phyloP scores from a whole-genome alignment of 2,797 vertebrate species.

The Salarias fasciatus region DNA sequence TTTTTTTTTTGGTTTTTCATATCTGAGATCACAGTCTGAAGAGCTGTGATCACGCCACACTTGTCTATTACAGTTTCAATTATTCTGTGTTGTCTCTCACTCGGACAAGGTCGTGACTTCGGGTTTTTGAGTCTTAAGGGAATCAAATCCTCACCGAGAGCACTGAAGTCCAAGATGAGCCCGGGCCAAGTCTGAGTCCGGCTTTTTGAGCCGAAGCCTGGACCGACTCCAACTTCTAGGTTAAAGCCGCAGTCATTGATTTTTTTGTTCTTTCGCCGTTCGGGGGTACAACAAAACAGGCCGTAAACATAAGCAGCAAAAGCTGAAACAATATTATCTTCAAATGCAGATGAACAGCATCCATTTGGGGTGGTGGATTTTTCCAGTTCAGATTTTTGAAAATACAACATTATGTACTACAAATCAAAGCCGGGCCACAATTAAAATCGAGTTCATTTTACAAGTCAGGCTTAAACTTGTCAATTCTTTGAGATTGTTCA shows the following conservation, averaged over 20 bases:
- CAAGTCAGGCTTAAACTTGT: too few species aligned
- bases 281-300: neutral
- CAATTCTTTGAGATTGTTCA: too few species aligned
- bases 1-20: neutral
- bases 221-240: neutral
- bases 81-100: neutral
- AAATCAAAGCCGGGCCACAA: too few species aligned
- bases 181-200: neutral
- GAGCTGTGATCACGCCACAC: neutral
- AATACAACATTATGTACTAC: too few species aligned
- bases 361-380: neutral
- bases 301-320: neutral
- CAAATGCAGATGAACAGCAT: neutral
- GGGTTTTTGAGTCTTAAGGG: neutral
- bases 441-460: too few species aligned
- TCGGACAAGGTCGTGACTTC: neutral
- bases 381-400: too few species aligned
- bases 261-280: neutral
- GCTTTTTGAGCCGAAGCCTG: neutral
- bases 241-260: constrained; percentile 1
- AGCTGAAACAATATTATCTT: neutral
- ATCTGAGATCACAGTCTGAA: neutral
- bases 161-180: neutral
- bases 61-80: neutral
- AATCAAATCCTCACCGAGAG: neutral